These are phyloP conservation scores for Buphagus erythrorhynchus DNA, from an alignment of 2,797 vertebrate genomes.

Conservation along the genomic window DNA sequence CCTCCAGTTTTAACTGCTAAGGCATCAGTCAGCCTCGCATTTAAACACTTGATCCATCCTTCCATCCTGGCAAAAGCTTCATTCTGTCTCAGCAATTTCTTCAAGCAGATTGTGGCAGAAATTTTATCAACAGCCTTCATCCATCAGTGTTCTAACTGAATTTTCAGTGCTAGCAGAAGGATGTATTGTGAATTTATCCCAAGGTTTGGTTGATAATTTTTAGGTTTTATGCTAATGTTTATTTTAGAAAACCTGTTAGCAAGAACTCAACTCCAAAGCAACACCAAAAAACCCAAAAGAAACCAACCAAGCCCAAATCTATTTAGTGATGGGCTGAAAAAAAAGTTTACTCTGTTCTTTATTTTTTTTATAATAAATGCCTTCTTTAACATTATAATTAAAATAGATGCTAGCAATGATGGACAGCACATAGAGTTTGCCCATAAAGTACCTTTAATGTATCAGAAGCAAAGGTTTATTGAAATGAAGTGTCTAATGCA, in stretches of 20 bases:
- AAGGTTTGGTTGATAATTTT: background rate
- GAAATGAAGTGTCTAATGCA: background rate
- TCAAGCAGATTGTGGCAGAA: background rate
- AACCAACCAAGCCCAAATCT: background rate
- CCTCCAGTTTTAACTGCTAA: background rate
- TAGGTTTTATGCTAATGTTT: conserved; percentile 5
- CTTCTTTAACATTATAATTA: background rate
- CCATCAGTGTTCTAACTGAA: background rate
- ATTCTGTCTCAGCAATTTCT: background rate
- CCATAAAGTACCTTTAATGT: background rate
- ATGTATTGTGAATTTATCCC: background rate
- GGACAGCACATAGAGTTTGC: background rate
- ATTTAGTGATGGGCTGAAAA: background rate
- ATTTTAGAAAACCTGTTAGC: conserved; percentile 19
- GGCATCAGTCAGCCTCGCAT: background rate
- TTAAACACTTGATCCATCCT: background rate
- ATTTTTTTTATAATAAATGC: background rate
- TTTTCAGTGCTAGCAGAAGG: background rate
- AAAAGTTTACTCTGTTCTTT: background rate
- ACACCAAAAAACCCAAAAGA: background rate
- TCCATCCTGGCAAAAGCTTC: background rate
- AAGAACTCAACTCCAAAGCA: background rate
- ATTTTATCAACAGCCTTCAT: background rate
- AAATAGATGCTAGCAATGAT: background rate
- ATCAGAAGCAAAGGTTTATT: background rate